Evolutionary conservation across 2,888 invertebrate genomes (phyloP), one percentile per base, ranked within the genome.

Genomic region (Ptychoptera contaminata): DNA sequence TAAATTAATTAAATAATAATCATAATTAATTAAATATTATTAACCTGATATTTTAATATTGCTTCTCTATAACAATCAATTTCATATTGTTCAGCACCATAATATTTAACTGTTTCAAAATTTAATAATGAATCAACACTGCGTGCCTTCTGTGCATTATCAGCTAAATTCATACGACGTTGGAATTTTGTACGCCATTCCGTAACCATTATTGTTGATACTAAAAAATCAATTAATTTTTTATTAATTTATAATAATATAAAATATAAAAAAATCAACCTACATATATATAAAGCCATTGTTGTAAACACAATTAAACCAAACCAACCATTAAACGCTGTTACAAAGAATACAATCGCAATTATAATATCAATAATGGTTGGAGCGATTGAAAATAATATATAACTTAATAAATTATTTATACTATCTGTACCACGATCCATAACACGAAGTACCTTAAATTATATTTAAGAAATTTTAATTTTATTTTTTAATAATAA

Each of bases 21-120:
- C 31, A 8, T 36, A 38, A 16, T 30, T 23, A 42, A 43, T 40
- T 37, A 32, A 40, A 46, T 36, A 30, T 40, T 29, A 12, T 10
- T 41, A 57, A 83, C 81, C 77, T 92, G 94, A 62, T 73, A 96
- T 49, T 79, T 76, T 3, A 82, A 59, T 53, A 97, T 86, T n/a
- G 92, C 82, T 14, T 80, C 79, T 50, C 77, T 72, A 59, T 92
- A 97, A 10, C 82, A 74, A 11, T 82, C 67, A 0, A 91, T 86
- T 70, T 98, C 97, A 65, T 91, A 96, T 2, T 75, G 60, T 61
- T 97, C 96, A 1, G 92, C 93, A 6, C 88, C 88, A 60, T 96
- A 97, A 67, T 97, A 97, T 62, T 98, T 98, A 0, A 96, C 97
- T 1, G 97, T 97, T 69, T 98, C 97, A 67, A 92, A 97, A 69